Percentiles rank a stretch among this genome's conserved stretches.
Evolutionary conservation across 2,797 vertebrate genomes (phyloP).

Genomic region (Cuniculus paca): DNA sequence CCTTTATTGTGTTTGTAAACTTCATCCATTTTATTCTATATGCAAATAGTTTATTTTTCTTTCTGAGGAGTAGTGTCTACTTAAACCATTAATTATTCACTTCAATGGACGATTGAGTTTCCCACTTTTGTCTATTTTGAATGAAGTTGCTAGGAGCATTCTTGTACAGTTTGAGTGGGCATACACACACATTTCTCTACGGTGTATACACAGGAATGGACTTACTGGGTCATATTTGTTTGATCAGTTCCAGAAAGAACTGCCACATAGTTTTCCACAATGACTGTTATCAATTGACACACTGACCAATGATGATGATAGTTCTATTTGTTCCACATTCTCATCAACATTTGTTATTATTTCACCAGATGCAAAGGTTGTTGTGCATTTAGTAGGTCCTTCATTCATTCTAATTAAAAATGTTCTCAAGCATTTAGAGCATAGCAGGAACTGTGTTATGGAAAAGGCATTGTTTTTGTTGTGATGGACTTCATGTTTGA

Average conservation of each 20-base stretch:
- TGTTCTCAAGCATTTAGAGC: not conserved
- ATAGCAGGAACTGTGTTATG: not conserved
- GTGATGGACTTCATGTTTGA: not conserved
- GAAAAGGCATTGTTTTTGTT: not conserved
- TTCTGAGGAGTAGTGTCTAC: not conserved
- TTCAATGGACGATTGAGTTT: not conserved
- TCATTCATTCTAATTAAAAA: not conserved
- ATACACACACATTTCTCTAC: not conserved
- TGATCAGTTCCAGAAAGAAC: not conserved
- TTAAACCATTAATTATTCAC: not conserved
- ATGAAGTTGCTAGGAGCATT: not conserved
- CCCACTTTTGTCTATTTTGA: slow-evolving; percentile 1
- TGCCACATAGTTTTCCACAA: not conserved
- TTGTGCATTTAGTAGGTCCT: not conserved
- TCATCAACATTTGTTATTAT: not conserved
- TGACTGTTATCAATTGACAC: not conserved
- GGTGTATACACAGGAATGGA: not conserved
- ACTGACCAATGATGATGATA: not conserved
- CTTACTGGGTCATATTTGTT: not conserved
- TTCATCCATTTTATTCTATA: not conserved
- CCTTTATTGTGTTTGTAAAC: not conserved
- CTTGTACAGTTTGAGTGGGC: not conserved
- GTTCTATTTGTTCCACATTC: not conserved
- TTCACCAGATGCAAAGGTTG: not conserved
- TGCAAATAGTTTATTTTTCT: not conserved